Evolutionary conservation across 1,140 invertebrate species (phyloP).

Genomic region (Zophobas morio): DNA sequence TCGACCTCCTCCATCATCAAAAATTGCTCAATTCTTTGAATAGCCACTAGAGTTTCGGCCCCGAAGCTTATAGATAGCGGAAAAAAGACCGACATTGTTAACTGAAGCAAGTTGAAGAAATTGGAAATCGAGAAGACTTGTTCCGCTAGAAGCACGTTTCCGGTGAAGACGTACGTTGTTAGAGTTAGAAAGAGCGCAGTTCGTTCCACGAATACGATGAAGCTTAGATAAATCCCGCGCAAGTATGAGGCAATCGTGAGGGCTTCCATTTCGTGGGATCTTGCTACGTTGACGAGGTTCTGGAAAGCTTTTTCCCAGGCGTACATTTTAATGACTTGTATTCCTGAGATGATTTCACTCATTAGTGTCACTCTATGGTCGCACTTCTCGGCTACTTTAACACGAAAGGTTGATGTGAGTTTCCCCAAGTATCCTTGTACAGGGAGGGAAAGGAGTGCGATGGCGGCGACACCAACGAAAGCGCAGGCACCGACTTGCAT

Average conservation of each 20-base stretch:
- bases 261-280: slow-evolving; percentile 69
- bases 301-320: slow-evolving; percentile 84
- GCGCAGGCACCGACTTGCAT: slow-evolving; percentile 76
- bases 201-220: slow-evolving; percentile 77
- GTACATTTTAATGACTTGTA: slow-evolving; percentile 70
- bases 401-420: slow-evolving; percentile 70
- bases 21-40: slow-evolving; percentile 75
- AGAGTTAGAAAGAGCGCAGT: slow-evolving; percentile 79
- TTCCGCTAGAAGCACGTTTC: slow-evolving; percentile 74
- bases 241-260: slow-evolving; percentile 76
- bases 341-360: slow-evolving; percentile 68
- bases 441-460: slow-evolving; percentile 74
- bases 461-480: slow-evolving; percentile 78
- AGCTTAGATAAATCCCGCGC: slow-evolving; percentile 80
- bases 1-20: slow-evolving; percentile 70
- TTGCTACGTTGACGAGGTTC: slow-evolving; percentile 72
- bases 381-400: slow-evolving; percentile 77
- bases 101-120: slow-evolving; percentile 79
- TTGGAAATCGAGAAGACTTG: slow-evolving; percentile 80
- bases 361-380: slow-evolving; percentile 85
- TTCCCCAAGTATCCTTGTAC: slow-evolving; percentile 75
- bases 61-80: slow-evolving; percentile 75
- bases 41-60: slow-evolving; percentile 74
- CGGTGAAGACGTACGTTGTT: slow-evolving; percentile 75
- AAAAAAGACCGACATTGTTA: slow-evolving; percentile 80